These are phyloP conservation scores for Colius striatus DNA, from an alignment of 2,113 vertebrate genomes.

Conservation along the genomic window DNA sequence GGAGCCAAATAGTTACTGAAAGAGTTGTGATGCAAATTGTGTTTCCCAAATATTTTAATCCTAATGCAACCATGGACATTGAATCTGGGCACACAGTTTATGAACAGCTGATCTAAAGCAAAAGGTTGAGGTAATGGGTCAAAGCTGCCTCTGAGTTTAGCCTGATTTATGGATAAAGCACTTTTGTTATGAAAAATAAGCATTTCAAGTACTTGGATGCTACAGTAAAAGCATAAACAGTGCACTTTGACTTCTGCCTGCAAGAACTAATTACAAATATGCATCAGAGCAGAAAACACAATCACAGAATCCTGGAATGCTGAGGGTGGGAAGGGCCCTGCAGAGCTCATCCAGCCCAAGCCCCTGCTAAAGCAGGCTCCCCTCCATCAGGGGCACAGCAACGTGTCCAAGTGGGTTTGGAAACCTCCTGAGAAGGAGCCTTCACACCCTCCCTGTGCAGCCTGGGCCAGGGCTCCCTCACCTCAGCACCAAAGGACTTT, in stretches of 20 bases:
- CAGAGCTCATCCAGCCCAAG: no score
- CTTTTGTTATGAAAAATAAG: constrained; percentile 53
- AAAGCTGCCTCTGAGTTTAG: constrained; percentile 18
- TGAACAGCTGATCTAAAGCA: constrained; percentile 23
- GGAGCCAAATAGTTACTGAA: constrained; percentile 81
- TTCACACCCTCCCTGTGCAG: no score
- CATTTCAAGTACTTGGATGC: constrained; percentile 33
- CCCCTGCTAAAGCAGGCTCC: no score
- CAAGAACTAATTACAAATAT: background rate
- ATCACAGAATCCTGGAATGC: no score
- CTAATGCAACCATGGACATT: constrained; percentile 55
- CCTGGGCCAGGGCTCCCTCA: no score
- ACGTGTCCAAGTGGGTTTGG: no score
- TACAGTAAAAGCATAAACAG: constrained; percentile 10
- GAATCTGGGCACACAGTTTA: background rate
- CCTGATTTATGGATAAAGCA: constrained; percentile 36
- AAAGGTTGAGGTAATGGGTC: background rate
- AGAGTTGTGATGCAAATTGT: constrained; percentile 78
- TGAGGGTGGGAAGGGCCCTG: no score
- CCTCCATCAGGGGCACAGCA: no score
- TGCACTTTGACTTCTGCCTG: background rate
- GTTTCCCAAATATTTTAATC: constrained; percentile 76
- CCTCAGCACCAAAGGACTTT: no score
- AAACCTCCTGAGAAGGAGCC: no score
- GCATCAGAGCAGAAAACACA: background rate